phyloP scores from a whole-genome alignment of 2,113 vertebrate species.

The Eublepharis macularius region DNA sequence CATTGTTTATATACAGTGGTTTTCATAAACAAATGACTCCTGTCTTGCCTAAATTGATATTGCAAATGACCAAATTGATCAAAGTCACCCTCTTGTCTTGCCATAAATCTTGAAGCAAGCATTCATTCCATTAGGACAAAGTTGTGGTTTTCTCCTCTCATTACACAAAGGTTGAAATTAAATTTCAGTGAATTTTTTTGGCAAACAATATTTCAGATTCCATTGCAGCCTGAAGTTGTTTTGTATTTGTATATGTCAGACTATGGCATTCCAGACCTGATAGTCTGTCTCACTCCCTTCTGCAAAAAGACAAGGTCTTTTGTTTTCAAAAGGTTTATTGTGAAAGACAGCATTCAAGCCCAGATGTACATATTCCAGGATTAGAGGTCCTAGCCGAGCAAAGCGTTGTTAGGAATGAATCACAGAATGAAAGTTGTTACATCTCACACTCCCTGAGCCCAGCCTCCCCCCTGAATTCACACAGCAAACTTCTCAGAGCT shows the following conservation, averaged over 20 bases:
- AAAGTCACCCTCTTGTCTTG: constrained; percentile 2
- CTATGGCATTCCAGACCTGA: too few species aligned
- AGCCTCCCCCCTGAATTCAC: too few species aligned
- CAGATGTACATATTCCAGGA: too few species aligned
- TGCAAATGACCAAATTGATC: constrained; percentile 52
- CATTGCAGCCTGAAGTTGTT: background rate
- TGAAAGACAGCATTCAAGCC: too few species aligned
- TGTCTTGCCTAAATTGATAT: constrained; percentile 50
- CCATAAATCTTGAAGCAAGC: constrained; percentile 29
- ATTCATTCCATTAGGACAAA: constrained; percentile 19
- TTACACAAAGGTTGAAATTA: constrained; percentile 20
- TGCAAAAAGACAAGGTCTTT: too few species aligned
- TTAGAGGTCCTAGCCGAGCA: too few species aligned
- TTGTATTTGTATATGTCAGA: background rate
- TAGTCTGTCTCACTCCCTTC: too few species aligned
- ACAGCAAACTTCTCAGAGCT: too few species aligned
- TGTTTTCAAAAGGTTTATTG: too few species aligned
- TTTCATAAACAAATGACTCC: constrained; percentile 47
- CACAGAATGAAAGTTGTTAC: too few species aligned
- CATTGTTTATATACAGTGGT: constrained; percentile 35
- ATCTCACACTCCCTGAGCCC: too few species aligned
- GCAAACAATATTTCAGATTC: background rate
- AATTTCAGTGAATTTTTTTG: constrained; percentile 6
- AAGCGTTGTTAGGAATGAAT: too few species aligned
- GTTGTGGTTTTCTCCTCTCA: background rate